These are phyloP conservation scores for Prolemur simus DNA, from an alignment of 2,113 vertebrate genomes.

Conservation along the genomic window DNA sequence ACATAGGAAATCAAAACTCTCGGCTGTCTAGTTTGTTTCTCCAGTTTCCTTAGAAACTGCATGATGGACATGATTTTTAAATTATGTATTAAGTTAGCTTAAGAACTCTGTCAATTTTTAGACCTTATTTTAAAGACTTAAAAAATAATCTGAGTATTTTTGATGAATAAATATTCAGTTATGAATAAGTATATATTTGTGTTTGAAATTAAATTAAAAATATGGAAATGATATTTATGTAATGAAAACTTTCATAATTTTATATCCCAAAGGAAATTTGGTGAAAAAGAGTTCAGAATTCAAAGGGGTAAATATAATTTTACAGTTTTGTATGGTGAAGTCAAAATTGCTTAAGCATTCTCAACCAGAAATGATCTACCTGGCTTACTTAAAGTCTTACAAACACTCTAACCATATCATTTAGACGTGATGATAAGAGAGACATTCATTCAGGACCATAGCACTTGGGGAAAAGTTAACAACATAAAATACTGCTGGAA, in stretches of 20 bases:
- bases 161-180: not conserved
- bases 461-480: not conserved
- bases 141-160: conserved; percentile 13
- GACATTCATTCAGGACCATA: not conserved
- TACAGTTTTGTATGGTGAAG: not conserved
- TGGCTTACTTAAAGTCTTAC: not conserved
- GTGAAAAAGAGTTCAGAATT: not conserved
- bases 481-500: not conserved
- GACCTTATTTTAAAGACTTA: conserved; percentile 39
- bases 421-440: not conserved
- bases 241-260: not conserved
- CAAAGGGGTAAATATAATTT: not conserved
- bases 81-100: not conserved
- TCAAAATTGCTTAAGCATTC: not conserved
- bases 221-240: not conserved
- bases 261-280: not conserved
- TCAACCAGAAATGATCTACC: not conserved
- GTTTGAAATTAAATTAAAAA: conserved; percentile 36
- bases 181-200: not conserved
- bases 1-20: conserved; percentile 25
- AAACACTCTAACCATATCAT: not conserved
- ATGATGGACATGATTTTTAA: conserved; percentile 13
- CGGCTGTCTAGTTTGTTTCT: not conserved
- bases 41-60: conserved; percentile 38
- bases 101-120: not conserved